Percentiles rank a stretch among this genome's conserved stretches.
Evolutionary conservation across 1,140 invertebrate genomes (phyloP).

Genomic region (Leptopilina clavipes): DNA sequence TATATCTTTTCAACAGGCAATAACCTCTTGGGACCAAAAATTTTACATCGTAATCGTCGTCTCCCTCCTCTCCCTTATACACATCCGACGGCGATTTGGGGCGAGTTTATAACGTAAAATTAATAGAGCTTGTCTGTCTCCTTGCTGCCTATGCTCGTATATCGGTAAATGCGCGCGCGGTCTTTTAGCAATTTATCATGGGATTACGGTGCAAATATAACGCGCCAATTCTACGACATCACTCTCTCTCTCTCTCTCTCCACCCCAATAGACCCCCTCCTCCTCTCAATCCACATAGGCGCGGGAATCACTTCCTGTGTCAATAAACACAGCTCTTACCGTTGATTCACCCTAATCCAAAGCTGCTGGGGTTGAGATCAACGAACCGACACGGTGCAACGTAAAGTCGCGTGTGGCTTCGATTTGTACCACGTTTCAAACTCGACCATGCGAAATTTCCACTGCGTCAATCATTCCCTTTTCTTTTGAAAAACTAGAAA

Average conservation of each 20-base stretch:
- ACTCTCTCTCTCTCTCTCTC: background rate
- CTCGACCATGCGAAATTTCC: slow-evolving; percentile 15
- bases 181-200: slow-evolving; percentile 72
- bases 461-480: background rate
- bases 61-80: slow-evolving; percentile 36
- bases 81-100: slow-evolving; percentile 3
- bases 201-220: slow-evolving; percentile 73
- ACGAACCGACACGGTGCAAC: slow-evolving; percentile 58
- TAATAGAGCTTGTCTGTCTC: slow-evolving; percentile 70
- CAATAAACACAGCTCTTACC: slow-evolving; percentile 64
- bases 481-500: background rate
- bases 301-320: slow-evolving; percentile 72
- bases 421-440: slow-evolving; percentile 33
- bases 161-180: slow-evolving; percentile 47
- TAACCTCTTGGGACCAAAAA: slow-evolving; percentile 33
- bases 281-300: slow-evolving; percentile 55
- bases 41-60: slow-evolving; percentile 56
- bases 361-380: slow-evolving; percentile 53
- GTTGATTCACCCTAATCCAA: slow-evolving; percentile 63
- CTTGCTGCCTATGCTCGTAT: slow-evolving; percentile 54
- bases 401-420: slow-evolving; percentile 28
- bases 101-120: slow-evolving; percentile 72
- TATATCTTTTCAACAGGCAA: slow-evolving; percentile 33
- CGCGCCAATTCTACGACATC: background rate
- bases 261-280: slow-evolving; percentile 13